phyloP scores from a whole-genome alignment of 1,140 invertebrate genomes.

The Solen grandis region DNA sequence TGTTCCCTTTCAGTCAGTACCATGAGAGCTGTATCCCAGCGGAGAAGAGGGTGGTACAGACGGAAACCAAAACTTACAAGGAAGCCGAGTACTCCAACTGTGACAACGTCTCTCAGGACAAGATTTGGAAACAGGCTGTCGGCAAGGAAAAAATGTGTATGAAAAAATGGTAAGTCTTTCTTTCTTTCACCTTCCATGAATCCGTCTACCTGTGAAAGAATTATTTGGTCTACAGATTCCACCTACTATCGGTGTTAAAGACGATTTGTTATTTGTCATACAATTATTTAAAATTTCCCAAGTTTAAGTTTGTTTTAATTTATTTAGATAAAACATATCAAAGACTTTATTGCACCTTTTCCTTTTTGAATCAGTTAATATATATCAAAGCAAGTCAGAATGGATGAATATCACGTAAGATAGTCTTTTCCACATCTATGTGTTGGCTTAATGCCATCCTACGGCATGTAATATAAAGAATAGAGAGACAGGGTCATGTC shows the following conservation, averaged over 20 bases:
- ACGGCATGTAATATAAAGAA: no score
- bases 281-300: no score
- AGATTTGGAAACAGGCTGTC: constrained; percentile 73
- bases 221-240: neutral
- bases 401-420: no score
- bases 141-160: constrained; percentile 62
- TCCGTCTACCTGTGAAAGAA: neutral
- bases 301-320: no score
- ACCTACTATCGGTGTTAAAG: neutral
- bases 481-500: no score
- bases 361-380: no score
- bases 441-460: no score
- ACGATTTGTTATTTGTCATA: constrained; percentile 1
- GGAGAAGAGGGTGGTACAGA: constrained; percentile 14
- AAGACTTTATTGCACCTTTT: no score
- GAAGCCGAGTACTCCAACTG: constrained; percentile 64
- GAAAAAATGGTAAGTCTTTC: constrained; percentile 67
- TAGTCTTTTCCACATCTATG: no score
- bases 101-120: constrained; percentile 67
- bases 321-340: no score
- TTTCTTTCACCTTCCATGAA: neutral
- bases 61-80: constrained; percentile 33
- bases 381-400: no score
- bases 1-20: constrained; percentile 69
- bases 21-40: constrained; percentile 71